Evolutionary conservation across 2,888 invertebrate genomes (phyloP).

Genomic region (Ennomos fuscantarius): DNA sequence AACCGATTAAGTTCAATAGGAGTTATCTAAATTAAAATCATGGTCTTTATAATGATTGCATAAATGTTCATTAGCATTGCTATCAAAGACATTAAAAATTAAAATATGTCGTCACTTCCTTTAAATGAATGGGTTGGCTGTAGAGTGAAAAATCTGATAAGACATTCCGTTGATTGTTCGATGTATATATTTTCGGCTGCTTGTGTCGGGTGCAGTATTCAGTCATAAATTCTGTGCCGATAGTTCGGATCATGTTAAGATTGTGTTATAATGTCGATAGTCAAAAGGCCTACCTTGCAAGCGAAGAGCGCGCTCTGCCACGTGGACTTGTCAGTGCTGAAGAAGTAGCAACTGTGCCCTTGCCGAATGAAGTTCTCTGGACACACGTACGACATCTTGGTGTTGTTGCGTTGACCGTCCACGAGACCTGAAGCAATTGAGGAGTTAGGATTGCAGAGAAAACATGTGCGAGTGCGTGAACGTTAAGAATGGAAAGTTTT

Average conservation of each 20-base stretch:
- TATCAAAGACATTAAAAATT: conserved; percentile 10
- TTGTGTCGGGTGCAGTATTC: no score
- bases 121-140: conserved; percentile 8
- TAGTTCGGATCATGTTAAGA: no score
- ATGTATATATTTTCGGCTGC: no score
- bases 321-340: conserved; percentile 87
- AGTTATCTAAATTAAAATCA: conserved; percentile 12
- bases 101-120: conserved; percentile 20
- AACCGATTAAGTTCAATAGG: conserved; percentile 2
- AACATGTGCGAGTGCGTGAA: no score
- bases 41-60: conserved; percentile 3
- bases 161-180: background rate
- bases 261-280: background rate
- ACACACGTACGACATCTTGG: conserved; percentile 86
- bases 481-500: no score
- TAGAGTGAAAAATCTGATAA: conserved; percentile 19
- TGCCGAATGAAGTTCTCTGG: conserved; percentile 89
- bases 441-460: no score
- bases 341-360: conserved; percentile 90
- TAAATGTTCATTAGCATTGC: conserved; percentile 11
- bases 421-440: conserved; percentile 56
- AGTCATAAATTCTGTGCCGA: no score
- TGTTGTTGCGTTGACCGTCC: conserved; percentile 67
- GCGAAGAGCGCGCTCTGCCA: conserved; percentile 90
- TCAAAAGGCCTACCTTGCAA: conserved; percentile 81